A percentile compares a stretch with the other conserved stretches of the same genome.
These are phyloP conservation scores for Neoniphon sammara DNA, from an alignment of 2,797 vertebrate genomes.

Conservation along the genomic window DNA sequence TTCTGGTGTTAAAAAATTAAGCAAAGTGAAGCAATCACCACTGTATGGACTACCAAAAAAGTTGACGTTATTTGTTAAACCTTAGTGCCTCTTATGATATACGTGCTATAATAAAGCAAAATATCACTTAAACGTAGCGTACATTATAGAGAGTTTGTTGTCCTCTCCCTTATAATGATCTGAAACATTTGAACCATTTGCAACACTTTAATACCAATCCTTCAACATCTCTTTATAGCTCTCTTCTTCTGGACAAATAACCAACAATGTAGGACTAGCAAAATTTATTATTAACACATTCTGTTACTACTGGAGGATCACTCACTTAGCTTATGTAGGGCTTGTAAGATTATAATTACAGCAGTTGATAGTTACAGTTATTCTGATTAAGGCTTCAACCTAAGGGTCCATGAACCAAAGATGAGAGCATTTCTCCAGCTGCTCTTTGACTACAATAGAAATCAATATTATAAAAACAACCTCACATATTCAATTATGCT, in stretches of 20 bases:
- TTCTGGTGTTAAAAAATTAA: too few species aligned
- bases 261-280: neutral
- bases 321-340: slow-evolving; percentile 26
- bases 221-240: neutral
- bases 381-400: slow-evolving; percentile 29
- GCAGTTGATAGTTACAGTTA: slow-evolving; percentile 47
- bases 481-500: slow-evolving; percentile 9
- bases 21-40: too few species aligned
- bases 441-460: slow-evolving; percentile 12
- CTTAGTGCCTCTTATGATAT: neutral
- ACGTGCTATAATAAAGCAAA: neutral
- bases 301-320: slow-evolving; percentile 17
- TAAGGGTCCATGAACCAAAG: slow-evolving; percentile 16
- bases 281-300: slow-evolving; percentile 55
- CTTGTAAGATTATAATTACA: slow-evolving; percentile 50
- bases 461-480: slow-evolving; percentile 28
- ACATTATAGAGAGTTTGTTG: neutral
- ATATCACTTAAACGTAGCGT: too few species aligned
- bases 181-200: too few species aligned
- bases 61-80: neutral
- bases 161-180: slow-evolving; percentile 6
- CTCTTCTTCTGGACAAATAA: slow-evolving; percentile 3
- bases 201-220: neutral
- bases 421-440: slow-evolving; percentile 1
- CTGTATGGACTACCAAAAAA: too few species aligned